These are phyloP conservation scores for Vanacampus margaritifer DNA, from an alignment of 2,113 vertebrate species.

Conservation along the genomic window DNA sequence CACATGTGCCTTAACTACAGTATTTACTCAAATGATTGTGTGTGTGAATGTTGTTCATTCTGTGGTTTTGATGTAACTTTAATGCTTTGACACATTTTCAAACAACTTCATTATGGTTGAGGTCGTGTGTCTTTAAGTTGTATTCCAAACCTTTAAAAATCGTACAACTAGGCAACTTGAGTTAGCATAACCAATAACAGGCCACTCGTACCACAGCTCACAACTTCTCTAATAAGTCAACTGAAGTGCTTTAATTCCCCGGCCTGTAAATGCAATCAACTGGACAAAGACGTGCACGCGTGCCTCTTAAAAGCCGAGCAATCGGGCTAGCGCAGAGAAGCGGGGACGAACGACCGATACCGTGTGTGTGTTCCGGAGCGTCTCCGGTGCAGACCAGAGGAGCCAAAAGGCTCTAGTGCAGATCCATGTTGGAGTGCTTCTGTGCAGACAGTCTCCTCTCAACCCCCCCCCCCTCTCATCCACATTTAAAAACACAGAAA, in stretches of 20 bases:
- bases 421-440: slow-evolving; percentile 41
- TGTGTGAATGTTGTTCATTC: too few species aligned
- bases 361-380: slow-evolving; percentile 70
- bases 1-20: too few species aligned
- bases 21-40: too few species aligned
- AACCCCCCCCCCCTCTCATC: slow-evolving; percentile 47
- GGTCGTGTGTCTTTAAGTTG: too few species aligned
- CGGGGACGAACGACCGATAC: slow-evolving; percentile 64
- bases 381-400: slow-evolving; percentile 65
- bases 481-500: slow-evolving; percentile 52
- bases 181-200: not conserved
- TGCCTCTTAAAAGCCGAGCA: slow-evolving; percentile 43
- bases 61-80: too few species aligned
- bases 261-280: slow-evolving; percentile 35
- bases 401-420: slow-evolving; percentile 61
- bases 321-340: slow-evolving; percentile 62
- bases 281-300: not conserved
- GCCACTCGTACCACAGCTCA: not conserved
- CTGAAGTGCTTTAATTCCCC: slow-evolving; percentile 1
- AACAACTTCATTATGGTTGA: too few species aligned
- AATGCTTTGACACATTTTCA: too few species aligned
- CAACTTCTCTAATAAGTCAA: not conserved
- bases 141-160: not conserved
- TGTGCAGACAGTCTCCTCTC: slow-evolving; percentile 77
- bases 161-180: not conserved